Percentiles rank a stretch among this genome's conserved stretches.
These are phyloP conservation scores for Ephialtes manifestator DNA, from an alignment of 2,888 invertebrate genomes.

Conservation along the genomic window DNA sequence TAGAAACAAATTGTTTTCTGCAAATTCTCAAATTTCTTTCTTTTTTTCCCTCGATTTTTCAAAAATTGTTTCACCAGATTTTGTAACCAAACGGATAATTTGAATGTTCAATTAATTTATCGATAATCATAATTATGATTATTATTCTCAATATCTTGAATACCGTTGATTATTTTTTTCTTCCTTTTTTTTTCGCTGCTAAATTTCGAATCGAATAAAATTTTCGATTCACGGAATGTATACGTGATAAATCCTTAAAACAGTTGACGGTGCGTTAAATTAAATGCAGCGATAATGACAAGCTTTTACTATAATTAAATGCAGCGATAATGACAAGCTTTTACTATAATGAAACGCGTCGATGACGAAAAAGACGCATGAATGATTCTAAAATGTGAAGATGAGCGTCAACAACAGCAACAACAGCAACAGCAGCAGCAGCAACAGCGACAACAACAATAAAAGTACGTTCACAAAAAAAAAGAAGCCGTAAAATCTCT, in stretches of 20 bases:
- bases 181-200: neutral
- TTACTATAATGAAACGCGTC: slow-evolving; percentile 13
- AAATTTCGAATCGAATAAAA: neutral
- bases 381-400: slow-evolving; percentile 42
- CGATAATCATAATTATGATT: neutral
- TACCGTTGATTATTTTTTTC: neutral
- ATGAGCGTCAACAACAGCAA: slow-evolving; percentile 31
- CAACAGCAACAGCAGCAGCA: slow-evolving; percentile 17
- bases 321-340: slow-evolving; percentile 31
- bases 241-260: neutral
- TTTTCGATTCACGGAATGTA: neutral
- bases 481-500: slow-evolving; percentile 14
- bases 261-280: neutral
- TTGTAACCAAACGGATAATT: neutral
- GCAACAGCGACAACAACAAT: slow-evolving; percentile 11
- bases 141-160: neutral
- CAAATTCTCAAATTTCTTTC: too few relatives aligned
- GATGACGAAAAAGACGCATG: slow-evolving; percentile 41
- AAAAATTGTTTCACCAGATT: neutral
- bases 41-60: too few relatives aligned
- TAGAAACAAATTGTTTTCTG: too few relatives aligned
- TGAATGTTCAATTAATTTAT: neutral
- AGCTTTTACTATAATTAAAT: slow-evolving; percentile 15
- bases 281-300: neutral
- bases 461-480: neutral